Conservation (phyloP, 2,113 vertebrate genomes). For the Amblyopsis rosae region DNA sequence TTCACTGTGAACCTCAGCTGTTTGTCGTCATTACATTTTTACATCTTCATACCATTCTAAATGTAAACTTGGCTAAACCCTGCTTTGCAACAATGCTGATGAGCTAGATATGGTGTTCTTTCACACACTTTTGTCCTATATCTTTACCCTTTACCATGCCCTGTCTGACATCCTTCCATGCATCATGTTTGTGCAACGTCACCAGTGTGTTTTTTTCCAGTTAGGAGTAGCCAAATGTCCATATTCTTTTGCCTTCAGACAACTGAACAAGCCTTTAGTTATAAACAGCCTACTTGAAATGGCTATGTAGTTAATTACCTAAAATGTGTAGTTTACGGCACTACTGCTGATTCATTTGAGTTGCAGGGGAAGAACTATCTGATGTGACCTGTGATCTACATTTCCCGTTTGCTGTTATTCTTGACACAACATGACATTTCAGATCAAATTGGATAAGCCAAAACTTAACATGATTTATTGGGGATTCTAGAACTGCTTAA, state of each 20-base stretch:
- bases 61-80: not conserved
- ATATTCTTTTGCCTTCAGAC: not conserved
- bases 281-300: too few species aligned
- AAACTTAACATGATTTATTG: too few species aligned
- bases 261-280: not conserved
- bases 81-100: not conserved
- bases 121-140: not conserved
- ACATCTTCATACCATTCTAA: not conserved
- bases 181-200: constrained; percentile 33
- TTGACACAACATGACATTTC: not conserved
- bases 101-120: not conserved
- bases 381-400: not conserved
- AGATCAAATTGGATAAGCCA: too few species aligned
- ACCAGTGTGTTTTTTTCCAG: constrained; percentile 20
- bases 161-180: constrained; percentile 34
- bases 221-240: too few species aligned
- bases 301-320: too few species aligned
- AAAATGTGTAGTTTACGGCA: too few species aligned
- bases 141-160: constrained; percentile 38
- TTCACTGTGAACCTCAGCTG: not conserved
- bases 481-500: too few species aligned
- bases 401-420: not conserved
- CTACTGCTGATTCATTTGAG: not conserved
- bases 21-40: not conserved
- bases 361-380: not conserved